Percentiles rank a stretch among this genome's conserved stretches.
These are phyloP conservation scores for Pseudopodoces humilis DNA, from an alignment of 2,113 vertebrate species.

Conservation along the genomic window DNA sequence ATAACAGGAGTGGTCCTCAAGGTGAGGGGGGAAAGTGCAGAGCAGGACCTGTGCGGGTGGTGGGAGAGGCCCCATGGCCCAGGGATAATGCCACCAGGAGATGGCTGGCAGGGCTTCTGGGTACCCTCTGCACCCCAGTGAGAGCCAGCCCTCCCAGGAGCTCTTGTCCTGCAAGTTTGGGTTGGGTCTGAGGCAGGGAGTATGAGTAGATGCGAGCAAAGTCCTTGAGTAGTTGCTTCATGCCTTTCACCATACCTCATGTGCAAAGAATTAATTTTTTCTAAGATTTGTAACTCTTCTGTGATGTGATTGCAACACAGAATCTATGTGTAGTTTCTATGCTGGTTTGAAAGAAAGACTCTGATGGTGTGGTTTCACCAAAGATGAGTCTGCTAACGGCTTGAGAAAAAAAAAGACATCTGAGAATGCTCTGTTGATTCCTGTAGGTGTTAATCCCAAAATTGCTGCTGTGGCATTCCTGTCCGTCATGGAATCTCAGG, in stretches of 20 bases:
- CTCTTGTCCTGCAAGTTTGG: not conserved
- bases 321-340: not conserved
- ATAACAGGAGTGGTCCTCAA: fast-evolving
- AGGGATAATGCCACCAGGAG: not conserved
- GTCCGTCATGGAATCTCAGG: not conserved
- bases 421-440: not conserved
- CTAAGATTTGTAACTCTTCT: not conserved
- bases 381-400: not conserved
- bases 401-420: not conserved
- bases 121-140: too few relatives aligned
- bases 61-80: not conserved
- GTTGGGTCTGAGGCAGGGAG: not conserved
- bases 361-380: not conserved
- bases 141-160: not conserved
- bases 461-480: not conserved
- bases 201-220: fast-evolving
- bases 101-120: not conserved
- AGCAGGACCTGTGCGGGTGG: fast-evolving
- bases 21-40: not conserved
- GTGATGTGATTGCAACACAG: not conserved
- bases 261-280: not conserved
- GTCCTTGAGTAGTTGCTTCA: fast-evolving
- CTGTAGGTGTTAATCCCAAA: not conserved
- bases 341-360: not conserved
- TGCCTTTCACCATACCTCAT: fast-evolving